Evolutionary conservation across 2,113 vertebrate species (phyloP), one percentile per base, ranked within the genome.

Genomic region (Catharus bicknelli): DNA sequence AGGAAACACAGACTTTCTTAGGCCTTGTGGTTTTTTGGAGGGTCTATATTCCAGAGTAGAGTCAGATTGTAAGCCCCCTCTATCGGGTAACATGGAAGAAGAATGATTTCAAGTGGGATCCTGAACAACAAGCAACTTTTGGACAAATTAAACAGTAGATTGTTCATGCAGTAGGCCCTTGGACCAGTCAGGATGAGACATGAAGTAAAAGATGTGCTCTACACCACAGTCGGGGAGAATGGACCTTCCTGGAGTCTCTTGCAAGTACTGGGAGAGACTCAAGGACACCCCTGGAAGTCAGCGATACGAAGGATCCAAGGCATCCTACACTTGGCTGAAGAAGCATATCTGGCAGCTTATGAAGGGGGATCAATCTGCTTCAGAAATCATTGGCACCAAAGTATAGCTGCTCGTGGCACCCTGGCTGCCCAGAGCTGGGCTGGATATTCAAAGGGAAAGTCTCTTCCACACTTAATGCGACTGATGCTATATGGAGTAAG

Each of bases 401-500:
- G 26, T 25, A 36, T 5, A 26, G 13, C 13, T 45, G 26, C 26
- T 53, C 16, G 47, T 62, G 47, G 20, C 16, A 15, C 5, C 5
- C n/a, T 7, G 3, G 16, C 34, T 74, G 42, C 50, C 50, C 12
- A 3, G 12, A 23, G 14, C n/a, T n/a, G 23, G 18, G 23, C 27
- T 83, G 69, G 29, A 19, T 48, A 21, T 64, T 40, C 23, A 64
- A 29, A 47, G 29, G 18, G 18, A 27, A 55, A 23, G 23, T 40
- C 12, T 27, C 23, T 40, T 64, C 29, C 23, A 64, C 7, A 15
- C 29, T n/a, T 55, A 34, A 19, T n/a, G 42, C 11, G 14, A 18
- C 22, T 55, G 68, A 10, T 40, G n/a, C 18, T 38, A n/a, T 0
- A 0, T 40, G 59, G 11, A 74, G 7, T 29, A 48, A 73, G 22